These are phyloP conservation scores for Fukomys damarensis DNA, from an alignment of 2,113 vertebrate species.

Conservation along the genomic window DNA sequence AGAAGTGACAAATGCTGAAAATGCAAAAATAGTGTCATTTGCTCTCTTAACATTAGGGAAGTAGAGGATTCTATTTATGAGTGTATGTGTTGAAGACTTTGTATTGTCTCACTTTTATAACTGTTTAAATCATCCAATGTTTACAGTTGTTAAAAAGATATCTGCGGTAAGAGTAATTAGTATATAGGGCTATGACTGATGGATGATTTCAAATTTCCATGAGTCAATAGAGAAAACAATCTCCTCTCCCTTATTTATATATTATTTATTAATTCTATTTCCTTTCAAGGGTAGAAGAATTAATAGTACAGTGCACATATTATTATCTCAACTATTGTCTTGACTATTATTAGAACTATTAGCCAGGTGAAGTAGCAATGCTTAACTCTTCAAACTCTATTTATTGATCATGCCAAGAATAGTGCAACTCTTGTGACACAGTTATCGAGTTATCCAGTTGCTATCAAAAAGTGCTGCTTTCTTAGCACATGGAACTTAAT, in stretches of 20 bases:
- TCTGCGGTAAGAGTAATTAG: neutral
- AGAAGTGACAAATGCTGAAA: neutral
- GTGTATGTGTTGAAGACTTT: neutral
- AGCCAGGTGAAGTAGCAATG: neutral
- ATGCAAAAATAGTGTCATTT: neutral
- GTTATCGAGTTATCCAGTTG: neutral
- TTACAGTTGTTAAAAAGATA: neutral
- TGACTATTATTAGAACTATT: neutral
- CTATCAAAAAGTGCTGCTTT: neutral
- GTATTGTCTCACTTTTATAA: neutral
- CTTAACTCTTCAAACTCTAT: neutral
- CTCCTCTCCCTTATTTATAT: neutral
- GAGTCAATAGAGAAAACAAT: neutral
- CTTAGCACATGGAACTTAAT: neutral
- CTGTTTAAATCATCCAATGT: conserved; percentile 36
- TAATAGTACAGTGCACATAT: neutral
- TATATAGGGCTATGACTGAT: neutral
- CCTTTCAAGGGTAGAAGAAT: neutral
- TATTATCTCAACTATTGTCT: neutral
- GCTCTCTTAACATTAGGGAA: neutral
- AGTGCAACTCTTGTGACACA: neutral
- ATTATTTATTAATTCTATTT: neutral
- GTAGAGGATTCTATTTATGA: neutral
- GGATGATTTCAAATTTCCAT: neutral
- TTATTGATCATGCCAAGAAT: neutral